Evolutionary conservation across 2,797 vertebrate genomes (phyloP).

Genomic region (Urosaurus nigricauda): DNA sequence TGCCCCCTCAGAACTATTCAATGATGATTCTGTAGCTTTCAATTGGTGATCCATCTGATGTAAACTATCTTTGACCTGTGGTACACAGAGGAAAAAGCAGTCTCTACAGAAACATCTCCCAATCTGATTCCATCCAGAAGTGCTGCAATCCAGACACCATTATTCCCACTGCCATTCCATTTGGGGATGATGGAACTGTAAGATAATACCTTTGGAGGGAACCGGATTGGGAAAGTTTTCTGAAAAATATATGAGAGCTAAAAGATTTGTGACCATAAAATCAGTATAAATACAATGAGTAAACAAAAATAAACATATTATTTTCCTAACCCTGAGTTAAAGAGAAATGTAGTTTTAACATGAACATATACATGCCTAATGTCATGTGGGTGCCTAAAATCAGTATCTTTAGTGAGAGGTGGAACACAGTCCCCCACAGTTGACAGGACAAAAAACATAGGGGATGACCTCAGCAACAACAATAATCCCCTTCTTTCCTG

Average conservation of each 20-base stretch:
- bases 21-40: neutral
- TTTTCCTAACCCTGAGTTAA: neutral
- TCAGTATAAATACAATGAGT: neutral
- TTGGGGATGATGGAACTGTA: too few species aligned
- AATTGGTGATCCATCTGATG: neutral
- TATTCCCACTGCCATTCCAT: too few species aligned
- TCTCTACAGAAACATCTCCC: neutral
- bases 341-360: neutral
- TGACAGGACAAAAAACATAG: conserved; percentile 36
- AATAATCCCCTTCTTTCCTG: conserved; percentile 73
- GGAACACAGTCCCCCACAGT: conserved; percentile 20
- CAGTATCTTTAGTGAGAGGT: neutral
- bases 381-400: conserved; percentile 18
- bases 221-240: neutral
- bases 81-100: neutral
- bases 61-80: neutral
- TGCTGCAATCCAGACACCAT: neutral
- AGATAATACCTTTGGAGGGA: neutral
- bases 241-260: neutral
- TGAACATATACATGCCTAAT: neutral
- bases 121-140: neutral
- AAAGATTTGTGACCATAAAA: neutral
- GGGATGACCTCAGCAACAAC: conserved; percentile 69
- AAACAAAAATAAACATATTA: neutral
- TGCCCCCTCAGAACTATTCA: too few species aligned